Evolutionary conservation across 2,888 invertebrate genomes (phyloP).

Genomic region (Listrodromus nycthemerus): DNA sequence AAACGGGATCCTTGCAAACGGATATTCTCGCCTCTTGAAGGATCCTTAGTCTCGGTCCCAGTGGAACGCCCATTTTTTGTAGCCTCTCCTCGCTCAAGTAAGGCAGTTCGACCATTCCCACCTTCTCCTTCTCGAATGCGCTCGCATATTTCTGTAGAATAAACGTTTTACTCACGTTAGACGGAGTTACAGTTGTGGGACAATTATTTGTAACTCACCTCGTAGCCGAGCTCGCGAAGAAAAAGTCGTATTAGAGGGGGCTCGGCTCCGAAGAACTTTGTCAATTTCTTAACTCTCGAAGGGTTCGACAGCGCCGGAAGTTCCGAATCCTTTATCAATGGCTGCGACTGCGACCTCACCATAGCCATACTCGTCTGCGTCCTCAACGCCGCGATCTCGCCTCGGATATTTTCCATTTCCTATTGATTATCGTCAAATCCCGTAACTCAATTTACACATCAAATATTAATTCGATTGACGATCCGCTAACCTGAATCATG

Average conservation of each 20-base stretch:
- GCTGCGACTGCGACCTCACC: constrained; percentile 89
- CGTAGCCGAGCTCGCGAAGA: constrained; percentile 95
- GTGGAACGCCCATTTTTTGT: constrained; percentile 94
- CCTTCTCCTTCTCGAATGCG: constrained; percentile 93
- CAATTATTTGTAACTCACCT: constrained; percentile 86
- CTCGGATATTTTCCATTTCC: constrained; percentile 94
- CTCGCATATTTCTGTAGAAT: constrained; percentile 92
- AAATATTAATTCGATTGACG: background rate
- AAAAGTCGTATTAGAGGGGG: constrained; percentile 95
- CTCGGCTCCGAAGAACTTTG: constrained; percentile 97
- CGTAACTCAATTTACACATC: background rate
- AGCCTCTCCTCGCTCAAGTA: constrained; percentile 95
- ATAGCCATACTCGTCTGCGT: constrained; percentile 88
- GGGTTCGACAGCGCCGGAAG: constrained; percentile 93
- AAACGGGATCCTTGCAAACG: constrained; percentile 87
- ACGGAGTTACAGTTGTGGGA: background rate
- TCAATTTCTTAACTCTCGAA: constrained; percentile 93
- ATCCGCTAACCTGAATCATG: constrained; percentile 88
- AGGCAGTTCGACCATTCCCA: constrained; percentile 95
- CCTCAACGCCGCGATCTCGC: constrained; percentile 91
- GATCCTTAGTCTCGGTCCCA: constrained; percentile 95
- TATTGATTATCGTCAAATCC: constrained; percentile 80
- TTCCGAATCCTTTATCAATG: constrained; percentile 86
- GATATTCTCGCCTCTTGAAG: constrained; percentile 93
- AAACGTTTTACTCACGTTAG: background rate